Base-by-base conservation (phyloP, 2,888 invertebrate genomes). In the Plagiodera versicolora region DNA sequence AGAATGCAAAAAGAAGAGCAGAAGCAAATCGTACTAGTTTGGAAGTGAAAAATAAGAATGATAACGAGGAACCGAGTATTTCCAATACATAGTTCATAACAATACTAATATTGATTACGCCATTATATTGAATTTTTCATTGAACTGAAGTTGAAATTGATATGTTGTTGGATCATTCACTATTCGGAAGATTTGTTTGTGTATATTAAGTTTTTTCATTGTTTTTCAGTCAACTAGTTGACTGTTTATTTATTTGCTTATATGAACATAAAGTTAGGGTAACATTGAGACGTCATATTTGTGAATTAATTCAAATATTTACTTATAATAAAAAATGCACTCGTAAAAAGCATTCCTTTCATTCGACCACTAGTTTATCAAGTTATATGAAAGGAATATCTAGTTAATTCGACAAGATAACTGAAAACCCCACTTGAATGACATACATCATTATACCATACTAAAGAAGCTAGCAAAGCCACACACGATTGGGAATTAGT, bases 1-100 rank as follows among this genome's bases (percentile, higher is more conserved):
- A 77, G 63, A 78, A 78, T 64, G 75, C 78, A 5, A 74, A 71
- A 57, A 70, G 77, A 55, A 71, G 77, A 60, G 78, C 78, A 3
- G 78, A 79, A 61, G 78, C 78, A n/a, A 79, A 78, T 61, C 68
- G 72, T 47, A 58, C 55, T 51, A 62, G 58, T 58, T 53, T 53
- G 24, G 53, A 53, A 44, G 16, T 53, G 44, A 53, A 53, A 53
- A 32, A 24, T 17, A 53, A 28, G 16, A 35, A 53, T n/a, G 53
- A 17, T 3, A 53, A 53, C 19, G 53, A 53, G 20, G 53, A 44
- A 53, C 45, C 39, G 44, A 53, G 44, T 44, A 35, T 44, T 16
- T 53, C 53, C 16, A 24, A 44, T 6, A 53, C 44, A 14, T 53
- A 53, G 53, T 53, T 16, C 28, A 53, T 44, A 44, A 16, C 35